Percentiles rank a stretch among this genome's conserved stretches.
These are phyloP conservation scores for Microchirus variegatus DNA, from an alignment of 2,797 vertebrate genomes.

Conservation along the genomic window DNA sequence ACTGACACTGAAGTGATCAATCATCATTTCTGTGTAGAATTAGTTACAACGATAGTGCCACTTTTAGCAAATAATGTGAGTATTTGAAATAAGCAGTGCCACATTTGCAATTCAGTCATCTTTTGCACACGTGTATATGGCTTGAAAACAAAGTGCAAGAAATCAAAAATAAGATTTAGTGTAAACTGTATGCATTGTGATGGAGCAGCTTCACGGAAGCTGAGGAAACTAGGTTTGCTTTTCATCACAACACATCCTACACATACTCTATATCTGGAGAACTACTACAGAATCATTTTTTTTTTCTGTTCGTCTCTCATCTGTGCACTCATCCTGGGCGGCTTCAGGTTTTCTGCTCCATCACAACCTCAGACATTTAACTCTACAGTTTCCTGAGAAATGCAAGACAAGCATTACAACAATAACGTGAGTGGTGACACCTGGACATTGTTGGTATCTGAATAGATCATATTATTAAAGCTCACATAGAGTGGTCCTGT, in stretches of 20 bases:
- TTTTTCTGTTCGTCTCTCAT: too few species aligned
- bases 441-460: slow-evolving; percentile 5
- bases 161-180: too few species aligned
- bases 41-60: slow-evolving; percentile 27
- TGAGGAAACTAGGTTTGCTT: slow-evolving; percentile 56
- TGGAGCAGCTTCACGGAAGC: slow-evolving; percentile 53
- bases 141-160: too few species aligned
- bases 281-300: slow-evolving; percentile 27
- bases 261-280: slow-evolving; percentile 9
- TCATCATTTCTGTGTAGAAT: slow-evolving; percentile 34
- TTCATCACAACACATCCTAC: slow-evolving; percentile 48
- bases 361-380: slow-evolving; percentile 5
- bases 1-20: slow-evolving; percentile 50
- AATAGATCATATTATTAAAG: too few species aligned
- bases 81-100: too few species aligned
- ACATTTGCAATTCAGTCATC: too few species aligned
- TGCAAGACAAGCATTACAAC: not conserved
- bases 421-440: slow-evolving; percentile 19
- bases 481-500: too few species aligned
- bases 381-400: too few species aligned
- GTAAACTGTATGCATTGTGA: slow-evolving; percentile 52
- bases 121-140: too few species aligned
- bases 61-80: not conserved
- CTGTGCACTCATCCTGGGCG: slow-evolving; percentile 16
- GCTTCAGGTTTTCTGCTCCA: slow-evolving; percentile 20